Percentiles rank a stretch among this genome's conserved stretches.
Conservation (phyloP, 2,888 invertebrate species). For the Chirona hameri region DNA sequence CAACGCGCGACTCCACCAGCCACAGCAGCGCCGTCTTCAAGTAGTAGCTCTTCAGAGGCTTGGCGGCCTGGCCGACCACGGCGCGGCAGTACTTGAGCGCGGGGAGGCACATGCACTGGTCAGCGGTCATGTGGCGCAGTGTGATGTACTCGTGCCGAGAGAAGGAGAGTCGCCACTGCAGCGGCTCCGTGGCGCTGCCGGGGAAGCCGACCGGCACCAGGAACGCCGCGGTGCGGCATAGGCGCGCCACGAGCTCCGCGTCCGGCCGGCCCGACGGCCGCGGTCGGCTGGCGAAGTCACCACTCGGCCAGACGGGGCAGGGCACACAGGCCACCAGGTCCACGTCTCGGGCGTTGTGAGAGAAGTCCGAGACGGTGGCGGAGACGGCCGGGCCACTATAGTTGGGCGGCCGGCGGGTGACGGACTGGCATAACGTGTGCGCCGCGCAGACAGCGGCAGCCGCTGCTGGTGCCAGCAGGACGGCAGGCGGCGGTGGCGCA, state of each 20-base stretch:
- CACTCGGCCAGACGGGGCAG: neutral
- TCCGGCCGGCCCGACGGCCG: neutral
- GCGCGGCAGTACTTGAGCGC: neutral
- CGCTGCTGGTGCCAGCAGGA: neutral
- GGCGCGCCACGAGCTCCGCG: neutral
- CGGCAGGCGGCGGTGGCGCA: neutral
- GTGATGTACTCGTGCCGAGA: neutral
- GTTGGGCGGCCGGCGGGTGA: neutral
- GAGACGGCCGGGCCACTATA: neutral
- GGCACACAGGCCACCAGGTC: neutral
- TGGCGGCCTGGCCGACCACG: neutral
- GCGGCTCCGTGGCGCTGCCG: neutral
- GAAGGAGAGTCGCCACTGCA: neutral
- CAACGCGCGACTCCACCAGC: neutral
- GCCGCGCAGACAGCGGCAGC: neutral
- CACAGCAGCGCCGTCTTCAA: slow-evolving; percentile 24
- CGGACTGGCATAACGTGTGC: neutral
- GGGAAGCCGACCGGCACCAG: neutral
- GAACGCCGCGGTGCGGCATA: neutral
- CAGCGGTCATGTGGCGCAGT: neutral
- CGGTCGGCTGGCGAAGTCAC: neutral
- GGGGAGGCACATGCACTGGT: neutral
- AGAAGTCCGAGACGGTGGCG: neutral
- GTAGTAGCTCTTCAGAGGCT: neutral
- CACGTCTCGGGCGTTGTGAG: neutral